These are phyloP conservation scores for Steromphala cineraria DNA, from an alignment of 2,888 invertebrate genomes.

Conservation along the genomic window DNA sequence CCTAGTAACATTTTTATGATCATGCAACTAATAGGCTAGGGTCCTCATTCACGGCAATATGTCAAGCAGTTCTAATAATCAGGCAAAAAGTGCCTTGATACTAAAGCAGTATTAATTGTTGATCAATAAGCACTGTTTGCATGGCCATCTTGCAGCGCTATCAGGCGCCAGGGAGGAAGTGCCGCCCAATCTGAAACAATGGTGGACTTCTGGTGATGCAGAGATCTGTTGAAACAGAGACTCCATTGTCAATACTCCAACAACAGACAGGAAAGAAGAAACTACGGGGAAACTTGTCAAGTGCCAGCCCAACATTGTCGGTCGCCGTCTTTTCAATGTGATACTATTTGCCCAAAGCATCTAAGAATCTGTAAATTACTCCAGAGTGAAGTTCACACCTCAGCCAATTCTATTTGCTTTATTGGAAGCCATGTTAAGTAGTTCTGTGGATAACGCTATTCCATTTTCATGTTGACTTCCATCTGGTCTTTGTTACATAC, in stretches of 20 bases:
- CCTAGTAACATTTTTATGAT: no score
- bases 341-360: not conserved
- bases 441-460: no score
- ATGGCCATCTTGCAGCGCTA: not conserved
- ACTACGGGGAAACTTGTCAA: not conserved
- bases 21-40: no score
- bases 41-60: no score
- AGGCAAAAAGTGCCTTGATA: not conserved
- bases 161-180: not conserved
- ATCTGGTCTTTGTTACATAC: no score
- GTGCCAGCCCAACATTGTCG: not conserved
- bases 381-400: not conserved
- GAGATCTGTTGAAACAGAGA: not conserved
- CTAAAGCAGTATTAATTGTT: not conserved
- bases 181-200: not conserved
- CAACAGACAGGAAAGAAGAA: not conserved
- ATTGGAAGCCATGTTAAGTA: no score
- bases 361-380: constrained; percentile 3
- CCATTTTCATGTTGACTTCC: no score
- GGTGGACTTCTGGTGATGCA: not conserved
- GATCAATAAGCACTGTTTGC: constrained; percentile 1
- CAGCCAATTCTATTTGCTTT: no score
- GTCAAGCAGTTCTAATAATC: not conserved
- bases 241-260: not conserved
- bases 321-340: not conserved